phyloP scores from a whole-genome alignment of 1,140 invertebrate genomes.

The Pseudomyrmex sp. region DNA sequence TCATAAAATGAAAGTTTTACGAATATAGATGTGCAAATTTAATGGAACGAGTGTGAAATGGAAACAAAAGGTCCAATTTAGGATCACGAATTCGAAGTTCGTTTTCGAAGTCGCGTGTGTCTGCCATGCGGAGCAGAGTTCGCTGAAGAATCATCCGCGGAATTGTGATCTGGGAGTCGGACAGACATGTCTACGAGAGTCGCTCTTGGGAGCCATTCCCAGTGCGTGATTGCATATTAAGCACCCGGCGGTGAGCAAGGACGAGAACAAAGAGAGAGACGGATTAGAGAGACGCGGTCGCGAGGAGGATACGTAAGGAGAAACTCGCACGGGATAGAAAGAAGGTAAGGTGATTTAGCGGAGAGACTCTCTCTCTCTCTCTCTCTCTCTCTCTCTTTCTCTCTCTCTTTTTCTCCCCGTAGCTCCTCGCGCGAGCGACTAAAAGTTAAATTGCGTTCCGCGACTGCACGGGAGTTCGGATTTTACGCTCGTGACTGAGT shows the following conservation, averaged over 20 bases:
- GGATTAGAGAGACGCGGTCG: constrained; percentile 12
- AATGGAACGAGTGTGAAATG: not conserved
- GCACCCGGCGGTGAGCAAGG: constrained; percentile 50
- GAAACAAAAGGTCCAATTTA: not conserved
- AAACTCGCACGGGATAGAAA: constrained; percentile 14
- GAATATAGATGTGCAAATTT: not conserved
- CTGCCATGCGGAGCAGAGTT: not conserved
- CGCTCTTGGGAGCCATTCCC: constrained; percentile 69
- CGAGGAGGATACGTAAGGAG: constrained; percentile 16
- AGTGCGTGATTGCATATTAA: constrained; percentile 79
- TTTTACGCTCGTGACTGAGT: constrained; percentile 80
- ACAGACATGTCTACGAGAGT: not conserved
- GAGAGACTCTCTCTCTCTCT: not conserved
- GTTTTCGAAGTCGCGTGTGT: not conserved
- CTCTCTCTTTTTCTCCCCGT: not conserved
- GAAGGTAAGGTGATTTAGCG: constrained; percentile 13
- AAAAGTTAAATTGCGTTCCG: constrained; percentile 83
- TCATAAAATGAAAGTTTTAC: not conserved
- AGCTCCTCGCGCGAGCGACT: constrained; percentile 75
- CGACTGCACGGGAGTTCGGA: constrained; percentile 76
- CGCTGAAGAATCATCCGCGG: constrained; percentile 28
- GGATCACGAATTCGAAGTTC: not conserved
- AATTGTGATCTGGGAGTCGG: constrained; percentile 54
- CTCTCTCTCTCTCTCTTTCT: no score
- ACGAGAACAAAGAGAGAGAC: constrained; percentile 29